phyloP scores from a whole-genome alignment of 2,888 invertebrate species.

The Physocephala rufipes region DNA sequence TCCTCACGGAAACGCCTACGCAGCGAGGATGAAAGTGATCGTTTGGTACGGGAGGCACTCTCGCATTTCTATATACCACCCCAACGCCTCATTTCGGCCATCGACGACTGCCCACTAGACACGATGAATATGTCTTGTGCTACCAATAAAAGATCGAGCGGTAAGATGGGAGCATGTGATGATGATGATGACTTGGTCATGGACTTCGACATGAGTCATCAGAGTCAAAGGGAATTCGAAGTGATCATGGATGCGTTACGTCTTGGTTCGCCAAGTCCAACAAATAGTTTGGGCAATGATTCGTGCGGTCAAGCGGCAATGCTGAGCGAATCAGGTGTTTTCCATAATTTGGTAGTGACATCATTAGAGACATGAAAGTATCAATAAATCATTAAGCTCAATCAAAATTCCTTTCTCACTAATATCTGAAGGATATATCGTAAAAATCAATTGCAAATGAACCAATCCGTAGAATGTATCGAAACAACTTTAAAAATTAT shows the following conservation, averaged over 20 bases:
- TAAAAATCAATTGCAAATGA: too few relatives aligned
- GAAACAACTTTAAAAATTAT: conserved; percentile 38
- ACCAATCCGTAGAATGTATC: conserved; percentile 8
- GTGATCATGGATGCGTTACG: conserved; percentile 66
- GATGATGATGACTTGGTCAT: conserved; percentile 54
- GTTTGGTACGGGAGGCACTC: conserved; percentile 75
- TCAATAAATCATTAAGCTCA: conserved; percentile 56
- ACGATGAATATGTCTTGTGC: conserved; percentile 49
- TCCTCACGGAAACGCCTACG: conserved; percentile 66
- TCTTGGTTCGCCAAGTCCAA: conserved; percentile 61
- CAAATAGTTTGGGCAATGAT: conserved; percentile 61
- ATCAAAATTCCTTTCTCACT: too few relatives aligned
- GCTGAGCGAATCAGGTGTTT: conserved; percentile 69
- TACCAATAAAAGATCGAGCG: conserved; percentile 39
- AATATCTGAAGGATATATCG: too few relatives aligned
- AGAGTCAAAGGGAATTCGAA: conserved; percentile 66
- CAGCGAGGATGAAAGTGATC: conserved; percentile 73
- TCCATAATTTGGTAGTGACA: conserved; percentile 65
- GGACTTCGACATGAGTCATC: conserved; percentile 64
- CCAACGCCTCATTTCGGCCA: conserved; percentile 74
- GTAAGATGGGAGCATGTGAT: conserved; percentile 41
- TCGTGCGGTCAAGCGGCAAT: conserved; percentile 74
- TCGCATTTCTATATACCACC: conserved; percentile 78
- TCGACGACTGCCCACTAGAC: conserved; percentile 70
- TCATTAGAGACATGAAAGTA: conserved; percentile 66